Percentiles rank a stretch among this genome's conserved stretches.
phyloP scores from a whole-genome alignment of 2,113 vertebrate species.

The Corvus moneduloides region DNA sequence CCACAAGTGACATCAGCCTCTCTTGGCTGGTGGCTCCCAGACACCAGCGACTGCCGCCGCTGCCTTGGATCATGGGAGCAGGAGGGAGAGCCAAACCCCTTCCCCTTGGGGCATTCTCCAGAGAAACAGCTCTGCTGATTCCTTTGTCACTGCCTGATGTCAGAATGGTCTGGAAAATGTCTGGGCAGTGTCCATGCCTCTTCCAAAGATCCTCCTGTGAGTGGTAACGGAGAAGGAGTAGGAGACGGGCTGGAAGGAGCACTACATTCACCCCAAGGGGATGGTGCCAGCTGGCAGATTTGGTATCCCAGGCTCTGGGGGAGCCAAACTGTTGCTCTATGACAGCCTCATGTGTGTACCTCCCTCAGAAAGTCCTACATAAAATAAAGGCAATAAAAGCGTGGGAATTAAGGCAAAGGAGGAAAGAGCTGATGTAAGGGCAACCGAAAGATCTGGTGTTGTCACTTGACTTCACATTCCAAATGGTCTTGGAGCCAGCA shows the following conservation, averaged over 20 bases:
- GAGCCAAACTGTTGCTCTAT: too few relatives aligned
- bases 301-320: not conserved
- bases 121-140: not conserved
- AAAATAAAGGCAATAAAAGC: not conserved
- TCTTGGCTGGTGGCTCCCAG: not conserved
- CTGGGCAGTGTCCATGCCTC: not conserved
- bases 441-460: not conserved
- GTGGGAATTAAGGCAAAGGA: not conserved
- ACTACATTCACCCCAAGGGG: not conserved
- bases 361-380: not conserved
- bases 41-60: fast-evolving
- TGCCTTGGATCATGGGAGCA: not conserved
- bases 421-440: not conserved
- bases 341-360: not conserved
- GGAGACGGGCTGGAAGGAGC: not conserved
- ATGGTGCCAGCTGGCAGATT: not conserved
- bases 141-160: not conserved
- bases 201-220: not conserved
- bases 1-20: not conserved
- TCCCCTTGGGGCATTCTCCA: not conserved
- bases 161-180: not conserved
- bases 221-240: not conserved
- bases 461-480: not conserved
- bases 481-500: not conserved
- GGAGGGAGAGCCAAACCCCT: not conserved